Conservation (phyloP, 2,113 vertebrate species). For the Mesoclemmys tuberculata region DNA sequence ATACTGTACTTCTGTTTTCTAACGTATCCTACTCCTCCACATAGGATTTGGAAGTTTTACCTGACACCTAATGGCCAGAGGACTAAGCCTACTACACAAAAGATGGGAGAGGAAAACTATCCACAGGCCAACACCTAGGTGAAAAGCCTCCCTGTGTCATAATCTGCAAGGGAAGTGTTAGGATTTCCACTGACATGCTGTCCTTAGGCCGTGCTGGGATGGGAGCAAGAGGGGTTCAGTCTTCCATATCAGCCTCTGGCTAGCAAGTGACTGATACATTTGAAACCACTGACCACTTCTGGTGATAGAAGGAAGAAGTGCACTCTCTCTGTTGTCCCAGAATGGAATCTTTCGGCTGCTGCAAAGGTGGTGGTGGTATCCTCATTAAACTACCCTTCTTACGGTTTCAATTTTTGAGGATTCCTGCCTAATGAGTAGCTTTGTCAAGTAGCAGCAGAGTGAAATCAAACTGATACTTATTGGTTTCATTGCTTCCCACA, state of each 20-base stretch:
- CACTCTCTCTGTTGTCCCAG: background rate
- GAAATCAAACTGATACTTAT: background rate
- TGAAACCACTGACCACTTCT: background rate
- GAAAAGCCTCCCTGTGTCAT: background rate
- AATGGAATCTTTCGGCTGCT: accelerated
- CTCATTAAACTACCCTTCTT: background rate
- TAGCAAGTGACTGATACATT: background rate
- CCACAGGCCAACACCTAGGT: background rate
- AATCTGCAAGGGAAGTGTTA: background rate
- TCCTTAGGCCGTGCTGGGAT: accelerated
- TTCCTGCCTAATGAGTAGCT: background rate
- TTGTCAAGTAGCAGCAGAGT: background rate
- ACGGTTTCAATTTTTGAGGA: background rate
- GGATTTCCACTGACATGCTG: background rate
- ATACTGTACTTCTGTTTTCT: background rate
- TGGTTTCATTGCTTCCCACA: accelerated
- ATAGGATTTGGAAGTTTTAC: background rate
- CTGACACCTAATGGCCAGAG: background rate
- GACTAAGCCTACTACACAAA: background rate
- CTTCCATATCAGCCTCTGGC: background rate
- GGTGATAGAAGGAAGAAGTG: background rate
- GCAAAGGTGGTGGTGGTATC: background rate
- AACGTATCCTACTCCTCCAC: background rate
- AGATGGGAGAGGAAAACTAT: background rate
- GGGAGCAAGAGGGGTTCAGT: background rate